phyloP scores from a whole-genome alignment of 1,140 invertebrate species.

The Maniola jurtina region DNA sequence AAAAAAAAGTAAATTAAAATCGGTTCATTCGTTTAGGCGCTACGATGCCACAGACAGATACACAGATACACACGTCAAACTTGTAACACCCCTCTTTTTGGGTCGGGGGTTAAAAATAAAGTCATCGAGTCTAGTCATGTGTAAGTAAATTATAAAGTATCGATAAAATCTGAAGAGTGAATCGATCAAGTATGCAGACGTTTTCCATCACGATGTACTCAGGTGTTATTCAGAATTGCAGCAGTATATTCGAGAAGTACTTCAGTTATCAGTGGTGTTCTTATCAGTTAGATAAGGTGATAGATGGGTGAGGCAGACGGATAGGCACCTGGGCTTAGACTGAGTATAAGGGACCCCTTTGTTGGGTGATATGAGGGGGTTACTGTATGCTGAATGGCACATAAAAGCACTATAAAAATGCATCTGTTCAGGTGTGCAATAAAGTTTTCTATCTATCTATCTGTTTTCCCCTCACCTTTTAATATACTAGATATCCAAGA shows the following conservation, averaged over 20 bases:
- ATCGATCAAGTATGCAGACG: background rate
- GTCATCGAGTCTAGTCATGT: background rate
- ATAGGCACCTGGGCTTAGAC: conserved; percentile 1
- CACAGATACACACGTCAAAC: too few species aligned
- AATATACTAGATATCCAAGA: too few species aligned
- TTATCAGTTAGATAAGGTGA: background rate
- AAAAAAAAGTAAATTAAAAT: too few species aligned
- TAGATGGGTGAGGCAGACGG: conserved; percentile 4
- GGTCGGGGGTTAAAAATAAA: too few species aligned
- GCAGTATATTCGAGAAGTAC: conserved; percentile 6
- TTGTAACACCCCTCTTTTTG: too few species aligned
- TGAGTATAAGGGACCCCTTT: background rate
- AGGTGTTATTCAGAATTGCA: background rate
- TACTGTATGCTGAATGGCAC: too few species aligned
- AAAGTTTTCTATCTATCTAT: too few species aligned
- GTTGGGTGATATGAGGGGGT: background rate
- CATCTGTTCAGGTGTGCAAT: too few species aligned
- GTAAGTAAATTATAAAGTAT: background rate
- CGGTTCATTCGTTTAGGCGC: too few species aligned
- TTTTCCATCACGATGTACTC: background rate
- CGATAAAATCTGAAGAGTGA: background rate
- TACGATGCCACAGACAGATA: too few species aligned
- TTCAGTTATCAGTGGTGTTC: background rate
- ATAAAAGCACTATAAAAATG: too few species aligned
- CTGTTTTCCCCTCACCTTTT: too few species aligned